Base-by-base conservation (phyloP, 2,888 invertebrate species). In the Conchocele bisecta region DNA sequence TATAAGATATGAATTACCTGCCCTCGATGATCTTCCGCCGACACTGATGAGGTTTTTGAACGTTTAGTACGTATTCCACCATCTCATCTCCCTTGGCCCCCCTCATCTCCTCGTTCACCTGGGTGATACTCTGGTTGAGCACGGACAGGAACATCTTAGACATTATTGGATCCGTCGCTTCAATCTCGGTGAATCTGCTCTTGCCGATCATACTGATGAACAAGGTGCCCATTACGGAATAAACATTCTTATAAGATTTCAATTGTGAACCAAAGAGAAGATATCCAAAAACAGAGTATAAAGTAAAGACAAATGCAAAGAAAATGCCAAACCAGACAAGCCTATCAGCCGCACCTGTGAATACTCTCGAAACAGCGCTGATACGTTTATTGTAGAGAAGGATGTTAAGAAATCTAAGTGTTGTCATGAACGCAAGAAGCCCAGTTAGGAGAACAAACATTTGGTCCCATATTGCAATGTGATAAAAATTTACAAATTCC, bases 111-210 rank as follows among this genome's bases (percentile, higher is more conserved):
- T n/a, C n/a, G n/a, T n/a, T n/a, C n/a, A n/a, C n/a, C n/a, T n/a
- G n/a, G n/a, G n/a, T n/a, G n/a, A n/a, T n/a, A n/a, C n/a, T n/a
- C n/a, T n/a, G n/a, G n/a, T n/a, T n/a, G n/a, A n/a, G n/a, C n/a
- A n/a, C n/a, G n/a, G n/a, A n/a, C n/a, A 86, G 85, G 64, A 83
- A 86, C 24, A 86, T 70, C 53, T 82, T 81, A n/a, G 82, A 79
- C 64, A 83, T 70, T 0, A 82, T 44, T 11, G 79, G 81, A 37
- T 75, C 75, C 1, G 75, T 73, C 4, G 68, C 65, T 13, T 81
- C 80, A 17, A 83, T 74, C 33, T 83, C 79, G 1, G 70, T 77
- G 54, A 85, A 84, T 35, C 80, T 67, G 33, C 83, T 78, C 44
- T 84, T 82, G 1, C 86, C 86, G 6, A 87, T 77, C 64, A 87